Base-by-base conservation (phyloP, 2,113 vertebrate species). In the Emydura subglobosa region DNA sequence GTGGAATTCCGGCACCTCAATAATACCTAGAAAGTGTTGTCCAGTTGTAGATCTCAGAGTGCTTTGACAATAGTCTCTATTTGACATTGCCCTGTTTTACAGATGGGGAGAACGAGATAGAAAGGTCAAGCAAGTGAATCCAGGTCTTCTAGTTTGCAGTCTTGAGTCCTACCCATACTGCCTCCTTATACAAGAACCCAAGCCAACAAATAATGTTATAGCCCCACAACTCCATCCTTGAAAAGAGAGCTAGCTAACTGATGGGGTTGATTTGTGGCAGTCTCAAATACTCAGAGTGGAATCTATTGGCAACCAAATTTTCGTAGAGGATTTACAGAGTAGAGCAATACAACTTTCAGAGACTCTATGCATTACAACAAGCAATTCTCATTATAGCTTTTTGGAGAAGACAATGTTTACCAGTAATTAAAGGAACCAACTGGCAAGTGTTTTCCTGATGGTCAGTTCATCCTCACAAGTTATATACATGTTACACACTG, bases 381-480 rank as follows among this genome's bases (percentile, higher is more conserved):
- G 27, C 42, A 27, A 25, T 47, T 47, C 42, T 72, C 90, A 93
- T 85, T 59, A 83, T 16, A 87, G 85, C 91, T 94, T 87, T 93
- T 94, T 91, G 89, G 91, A 80, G 88, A 86, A 93, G 86, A 88
- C 96, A 88, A 94, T 89, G 86, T 95, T 97, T 94, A 95, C 83
- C 80, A 86, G 80, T 68, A 81, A 27, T 81, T 91, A 83, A 54
- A 86, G 85, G 51, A 96, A 85, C 1, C 25, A 92, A 68, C 79
- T 88, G 57, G 74, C 59, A 50, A 88, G 80, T 83, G 44, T 78
- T 83, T 54, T 96, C 87, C 92, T 50, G 79, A 92, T 95, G 87
- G 95, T 86, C 93, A 96, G 94, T 92, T 94, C 83, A 83, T 47
- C 3, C 79, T 95, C 86, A 19, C 95, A 91, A 96, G 97, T 95